Evolutionary conservation across 2,797 vertebrate species (phyloP).

Genomic region (Morelia viridis): DNA sequence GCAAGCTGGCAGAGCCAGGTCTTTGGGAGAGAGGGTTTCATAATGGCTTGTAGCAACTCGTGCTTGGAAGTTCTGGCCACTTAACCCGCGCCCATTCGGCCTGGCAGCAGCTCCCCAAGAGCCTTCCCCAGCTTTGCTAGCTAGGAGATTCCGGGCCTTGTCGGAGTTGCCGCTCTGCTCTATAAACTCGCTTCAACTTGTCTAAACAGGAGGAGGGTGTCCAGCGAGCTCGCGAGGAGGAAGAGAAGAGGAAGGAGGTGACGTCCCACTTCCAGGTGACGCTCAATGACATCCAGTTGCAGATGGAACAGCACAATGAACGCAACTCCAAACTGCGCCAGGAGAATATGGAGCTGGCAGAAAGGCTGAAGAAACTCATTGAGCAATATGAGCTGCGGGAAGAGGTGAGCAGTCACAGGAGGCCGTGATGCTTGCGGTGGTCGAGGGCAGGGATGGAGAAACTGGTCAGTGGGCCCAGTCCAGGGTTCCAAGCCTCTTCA

Average conservation of each 20-base stretch:
- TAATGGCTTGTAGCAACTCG: neutral
- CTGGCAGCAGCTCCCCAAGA: neutral
- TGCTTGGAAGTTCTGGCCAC: neutral
- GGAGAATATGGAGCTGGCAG: constrained; percentile 94
- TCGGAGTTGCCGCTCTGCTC: neutral
- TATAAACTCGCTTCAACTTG: neutral
- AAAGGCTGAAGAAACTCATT: constrained; percentile 95
- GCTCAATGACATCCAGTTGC: constrained; percentile 94
- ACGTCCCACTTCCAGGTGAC: constrained; percentile 97
- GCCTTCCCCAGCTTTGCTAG: neutral
- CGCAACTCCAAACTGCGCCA: constrained; percentile 91
- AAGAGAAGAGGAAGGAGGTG: constrained; percentile 97
- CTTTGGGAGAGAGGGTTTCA: neutral
- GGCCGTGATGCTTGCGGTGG: neutral
- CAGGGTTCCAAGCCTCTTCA: neutral
- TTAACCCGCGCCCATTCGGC: neutral
- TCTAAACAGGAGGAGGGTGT: constrained; percentile 87
- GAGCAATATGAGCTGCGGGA: constrained; percentile 98
- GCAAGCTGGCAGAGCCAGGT: too few relatives aligned
- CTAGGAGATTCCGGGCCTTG: neutral
- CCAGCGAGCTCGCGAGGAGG: constrained; percentile 91
- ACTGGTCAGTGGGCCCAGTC: neutral
- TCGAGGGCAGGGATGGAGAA: neutral
- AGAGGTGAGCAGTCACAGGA: constrained; percentile 76
- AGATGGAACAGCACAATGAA: constrained; percentile 99